Conservation (phyloP, 2,797 vertebrate species). For the Pterois miles region DNA sequence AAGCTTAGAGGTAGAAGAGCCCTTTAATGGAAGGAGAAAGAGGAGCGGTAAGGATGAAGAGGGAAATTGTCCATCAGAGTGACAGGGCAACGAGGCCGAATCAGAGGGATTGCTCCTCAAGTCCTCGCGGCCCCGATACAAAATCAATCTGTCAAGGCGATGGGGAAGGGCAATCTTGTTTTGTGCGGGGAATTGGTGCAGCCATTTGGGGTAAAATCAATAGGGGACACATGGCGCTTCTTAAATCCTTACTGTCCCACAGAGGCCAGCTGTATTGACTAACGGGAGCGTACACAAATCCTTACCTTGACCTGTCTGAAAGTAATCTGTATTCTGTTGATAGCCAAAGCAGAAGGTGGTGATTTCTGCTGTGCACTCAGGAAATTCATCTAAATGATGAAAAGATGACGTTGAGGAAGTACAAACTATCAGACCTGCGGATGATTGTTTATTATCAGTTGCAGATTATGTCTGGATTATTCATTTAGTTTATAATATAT, state of each 20-base stretch:
- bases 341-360: neutral
- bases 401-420: neutral
- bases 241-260: slow-evolving; percentile 70
- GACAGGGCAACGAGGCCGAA: slow-evolving; percentile 61
- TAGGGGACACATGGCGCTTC: slow-evolving; percentile 70
- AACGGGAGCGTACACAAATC: slow-evolving; percentile 59
- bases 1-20: slow-evolving; percentile 67
- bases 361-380: neutral
- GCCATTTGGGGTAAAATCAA: slow-evolving; percentile 76
- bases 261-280: slow-evolving; percentile 58
- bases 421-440: neutral
- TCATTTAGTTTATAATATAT: neutral
- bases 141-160: slow-evolving; percentile 74
- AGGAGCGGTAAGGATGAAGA: slow-evolving; percentile 52
- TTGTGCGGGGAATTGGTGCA: slow-evolving; percentile 65
- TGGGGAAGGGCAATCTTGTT: slow-evolving; percentile 73
- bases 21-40: slow-evolving; percentile 73
- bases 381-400: slow-evolving; percentile 16
- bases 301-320: slow-evolving; percentile 49
- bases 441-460: neutral
- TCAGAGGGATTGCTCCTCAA: slow-evolving; percentile 70
- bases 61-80: slow-evolving; percentile 71
- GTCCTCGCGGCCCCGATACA: slow-evolving; percentile 62
- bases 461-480: neutral
- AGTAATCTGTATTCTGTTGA: slow-evolving; percentile 42